Base-by-base conservation (phyloP, 1,140 invertebrate species). In the Mizuhopecten yessoensis region DNA sequence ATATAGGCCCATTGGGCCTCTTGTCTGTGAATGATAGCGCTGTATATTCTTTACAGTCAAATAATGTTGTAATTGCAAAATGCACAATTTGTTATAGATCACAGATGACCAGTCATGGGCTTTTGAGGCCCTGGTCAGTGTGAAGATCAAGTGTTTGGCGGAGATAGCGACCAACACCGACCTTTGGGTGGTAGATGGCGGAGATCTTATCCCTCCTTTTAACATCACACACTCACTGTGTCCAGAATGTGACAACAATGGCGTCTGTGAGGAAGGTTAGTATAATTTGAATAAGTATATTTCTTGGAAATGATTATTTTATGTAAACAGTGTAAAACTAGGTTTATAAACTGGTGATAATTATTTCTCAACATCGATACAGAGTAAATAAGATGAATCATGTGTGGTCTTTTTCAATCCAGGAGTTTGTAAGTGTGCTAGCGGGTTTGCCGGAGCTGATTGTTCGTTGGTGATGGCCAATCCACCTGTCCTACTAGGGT, bases 391-490 rank as follows among this genome's bases (percentile, higher is more conserved):
- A n/a, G n/a, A n/a, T n/a, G n/a, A n/a, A n/a, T n/a, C n/a, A n/a
- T n/a, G n/a, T n/a, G n/a, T n/a, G n/a, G 10, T 45, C 9, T 15
- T 45, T 45, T 45, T 20, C 9, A 45, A 45, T 45, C n/a, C 86
- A 94, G 94, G 94, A 90, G 33, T 86, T 7, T 95, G 94, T 90
- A n/a, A 34, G 33, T 95, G 94, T 92, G 87, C 88, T 86, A 17
- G 87, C 49, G 93, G 90, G 2, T 95, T 89, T 90, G 90, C 87
- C 11, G 94, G 94, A 39, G 88, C 90, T 20, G 94, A 94, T 87
- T 95, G 94, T 88, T 93, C 94, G 36, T 87, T 95, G 11, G 36
- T 91, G 33, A 39, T 90, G 45, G 90, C 11, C 3, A n/a, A 34
- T 3, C 88, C 92, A 87, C 93, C 93, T n/a, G 45, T 49, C 0